Percentiles rank a stretch among this genome's conserved stretches.
Evolutionary conservation across 2,113 vertebrate genomes (phyloP).

Genomic region (Pardalotus punctatus): DNA sequence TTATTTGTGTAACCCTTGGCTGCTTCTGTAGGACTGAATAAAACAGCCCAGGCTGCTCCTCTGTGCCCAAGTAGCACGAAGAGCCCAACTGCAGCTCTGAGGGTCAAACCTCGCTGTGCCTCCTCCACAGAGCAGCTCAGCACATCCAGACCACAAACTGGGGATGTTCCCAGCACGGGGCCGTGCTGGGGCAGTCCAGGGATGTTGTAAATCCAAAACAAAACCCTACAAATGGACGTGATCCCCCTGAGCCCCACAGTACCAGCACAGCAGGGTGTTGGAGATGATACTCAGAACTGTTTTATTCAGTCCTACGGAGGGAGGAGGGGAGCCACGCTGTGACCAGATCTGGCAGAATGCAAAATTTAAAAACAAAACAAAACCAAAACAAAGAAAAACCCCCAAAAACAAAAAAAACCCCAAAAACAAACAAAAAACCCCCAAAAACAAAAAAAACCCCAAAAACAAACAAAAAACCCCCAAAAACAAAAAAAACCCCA

Average conservation of each 20-base stretch:
- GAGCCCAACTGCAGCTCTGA: neutral
- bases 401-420: too few species aligned
- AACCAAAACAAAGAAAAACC: too few species aligned
- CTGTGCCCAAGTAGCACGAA: neutral
- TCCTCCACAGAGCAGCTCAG: neutral
- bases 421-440: too few species aligned
- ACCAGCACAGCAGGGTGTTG: rapidly evolving
- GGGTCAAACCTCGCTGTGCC: neutral
- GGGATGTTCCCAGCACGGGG: neutral
- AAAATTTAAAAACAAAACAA: too few species aligned
- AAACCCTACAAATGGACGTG: neutral
- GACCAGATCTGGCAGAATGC: too few species aligned
- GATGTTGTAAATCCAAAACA: rapidly evolving
- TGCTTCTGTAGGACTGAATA: neutral
- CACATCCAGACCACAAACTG: neutral
- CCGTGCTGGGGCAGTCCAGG: rapidly evolving
- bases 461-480: too few species aligned
- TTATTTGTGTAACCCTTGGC: slow-evolving; percentile 1
- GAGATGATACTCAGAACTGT: neutral
- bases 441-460: too few species aligned
- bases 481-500: too few species aligned
- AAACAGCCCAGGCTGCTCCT: neutral
- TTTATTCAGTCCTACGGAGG: neutral
- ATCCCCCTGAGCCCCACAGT: neutral
- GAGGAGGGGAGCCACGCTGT: neutral